Evolutionary conservation across 1,140 invertebrate species (phyloP).

Genomic region (Euwallacea similis): DNA sequence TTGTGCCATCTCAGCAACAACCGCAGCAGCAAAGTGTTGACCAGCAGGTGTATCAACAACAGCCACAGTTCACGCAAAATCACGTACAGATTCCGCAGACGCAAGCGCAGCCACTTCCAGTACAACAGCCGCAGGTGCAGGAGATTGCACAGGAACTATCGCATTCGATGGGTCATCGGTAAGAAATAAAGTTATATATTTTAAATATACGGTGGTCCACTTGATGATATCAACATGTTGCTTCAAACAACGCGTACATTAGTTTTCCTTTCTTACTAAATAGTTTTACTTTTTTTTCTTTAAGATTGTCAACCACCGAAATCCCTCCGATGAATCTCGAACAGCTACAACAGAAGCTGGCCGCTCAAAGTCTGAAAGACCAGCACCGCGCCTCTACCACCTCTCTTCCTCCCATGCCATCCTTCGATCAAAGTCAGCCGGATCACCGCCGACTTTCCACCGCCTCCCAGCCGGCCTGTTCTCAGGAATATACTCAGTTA

Average conservation of each 20-base stretch:
- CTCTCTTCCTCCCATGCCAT: constrained; percentile 48
- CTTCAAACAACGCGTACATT: too few species aligned
- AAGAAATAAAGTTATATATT: background rate
- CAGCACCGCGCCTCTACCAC: constrained; percentile 47
- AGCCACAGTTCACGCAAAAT: constrained; percentile 31
- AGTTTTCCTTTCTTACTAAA: too few species aligned
- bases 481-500: constrained; percentile 43
- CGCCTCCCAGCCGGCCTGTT: constrained; percentile 45
- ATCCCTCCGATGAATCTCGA: constrained; percentile 44
- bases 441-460: constrained; percentile 47
- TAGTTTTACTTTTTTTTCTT: too few species aligned
- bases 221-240: too few species aligned
- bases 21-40: constrained; percentile 51
- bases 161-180: constrained; percentile 33
- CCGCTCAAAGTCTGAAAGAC: constrained; percentile 40
- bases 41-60: constrained; percentile 35
- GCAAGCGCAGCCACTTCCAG: constrained; percentile 46
- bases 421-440: constrained; percentile 38
- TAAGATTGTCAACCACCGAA: constrained; percentile 37
- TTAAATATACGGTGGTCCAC: too few species aligned
- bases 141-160: constrained; percentile 20
- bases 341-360: constrained; percentile 47
- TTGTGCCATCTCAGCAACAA: constrained; percentile 54
- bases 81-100: constrained; percentile 11
- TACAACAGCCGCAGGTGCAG: constrained; percentile 41